Base-by-base conservation (phyloP, 2,888 invertebrate genomes). In the Dynastes hyllus region DNA sequence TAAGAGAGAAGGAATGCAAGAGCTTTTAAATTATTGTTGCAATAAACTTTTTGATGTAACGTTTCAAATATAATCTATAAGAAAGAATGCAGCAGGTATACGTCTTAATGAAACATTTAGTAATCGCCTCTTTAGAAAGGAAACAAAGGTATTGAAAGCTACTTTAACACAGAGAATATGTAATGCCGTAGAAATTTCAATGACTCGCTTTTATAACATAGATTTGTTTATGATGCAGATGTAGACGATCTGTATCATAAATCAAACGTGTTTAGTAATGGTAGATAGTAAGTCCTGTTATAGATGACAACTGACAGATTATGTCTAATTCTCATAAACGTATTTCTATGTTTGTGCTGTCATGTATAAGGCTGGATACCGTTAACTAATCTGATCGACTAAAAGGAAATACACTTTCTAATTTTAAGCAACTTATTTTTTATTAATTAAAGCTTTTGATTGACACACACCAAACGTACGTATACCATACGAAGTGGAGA, bases 351-450 rank as follows among this genome's bases (percentile, higher is more conserved):
- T 51, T 50, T 51, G 50, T 69, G 69, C 29, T 27, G 53, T 55
- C 71, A 37, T 55, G 50, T 71, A 8, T 9, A 45, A 13, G 9
- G 53, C 55, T 58, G 9, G 40, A 27, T 29, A 75, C 73, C 61
- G 73, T 63, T 75, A 75, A 27, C 61, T 75, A 13, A 61, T 58
- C 50, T 40, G 61, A 61, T 75, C 27, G 61, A 27, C 29, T 69
- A 22, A 32, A 69, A 61, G 45, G 45, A 75, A 75, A 61, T 27
- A 40, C 27, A 61, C 73, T 75, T 75, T 75, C 73, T 75, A 75
- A 75, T 75, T 75, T 75, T 45, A 61, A 58, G 69, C 69, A 69
- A 75, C 61, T 58, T 61, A 45, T 58, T 61, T 61, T 61, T 45
- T 9, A 51, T 75, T 27, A 61, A 45, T 75, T 45, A 75, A 63